Evolutionary conservation across 1,140 invertebrate genomes (phyloP), one percentile per base, ranked within the genome.

Genomic region (Megalopta genalis): DNA sequence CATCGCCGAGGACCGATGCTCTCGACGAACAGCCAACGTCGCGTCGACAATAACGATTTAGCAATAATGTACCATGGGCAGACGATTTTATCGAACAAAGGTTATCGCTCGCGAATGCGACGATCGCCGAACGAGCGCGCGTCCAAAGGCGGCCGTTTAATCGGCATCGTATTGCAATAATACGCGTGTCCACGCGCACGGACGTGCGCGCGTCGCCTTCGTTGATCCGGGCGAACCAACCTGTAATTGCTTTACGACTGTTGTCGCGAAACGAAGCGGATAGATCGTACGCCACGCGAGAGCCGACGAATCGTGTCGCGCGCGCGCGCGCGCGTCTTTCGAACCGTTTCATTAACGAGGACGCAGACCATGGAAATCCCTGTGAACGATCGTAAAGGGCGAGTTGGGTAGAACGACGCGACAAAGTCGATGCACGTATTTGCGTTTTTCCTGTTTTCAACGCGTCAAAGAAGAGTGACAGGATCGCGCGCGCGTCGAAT

Each of bases 121-220:
- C 57, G 16, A 8, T 27, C 71, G 59, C 27, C 73, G 64, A 64
- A 72, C 78, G 66, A 78, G 52, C 70, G 23, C 23, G 18, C 62
- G 23, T 74, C 71, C 81, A 83, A 82, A 81, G 60, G 60, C 59
- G 54, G 46, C 42, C 57, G 59, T 71, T 85, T 77, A 82, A 85
- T 77, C 73, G 77, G 71, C 74, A 67, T 23, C 65, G 62, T 74
- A 78, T 85, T 84, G 71, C 12, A 71, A 54, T 68, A 66, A 81
- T 62, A 52, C 49, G 16, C 16, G 49, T 16, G 49, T 14, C 5
- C 49, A 18, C 18, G 2, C 49, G 4, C 16, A 14, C 46, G 12
- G 5, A n/a, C n/a, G n/a, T n/a, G 42, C 10, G 60, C 64, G 49
- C 65, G 64, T 69, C 59, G 27, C n/a, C 54, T 59, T 64, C 67